Conservation (phyloP, 1,140 invertebrate genomes). For the Drosophila kohkoa region DNA sequence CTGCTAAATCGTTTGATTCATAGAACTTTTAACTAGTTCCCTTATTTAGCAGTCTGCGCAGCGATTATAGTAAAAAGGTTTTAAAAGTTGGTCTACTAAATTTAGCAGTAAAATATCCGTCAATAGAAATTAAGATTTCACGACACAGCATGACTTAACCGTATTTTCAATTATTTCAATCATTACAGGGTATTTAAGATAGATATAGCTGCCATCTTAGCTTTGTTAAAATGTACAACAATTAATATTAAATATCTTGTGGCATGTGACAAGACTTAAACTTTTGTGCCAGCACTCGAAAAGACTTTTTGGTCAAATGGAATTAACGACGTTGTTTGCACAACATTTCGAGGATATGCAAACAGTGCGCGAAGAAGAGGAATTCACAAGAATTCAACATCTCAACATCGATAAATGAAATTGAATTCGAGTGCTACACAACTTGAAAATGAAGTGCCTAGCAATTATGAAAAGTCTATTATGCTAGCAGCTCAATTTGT, state of each 20-base stretch:
- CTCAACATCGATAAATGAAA: background rate
- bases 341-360: background rate
- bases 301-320: background rate
- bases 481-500: background rate
- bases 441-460: background rate
- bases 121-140: too few species aligned
- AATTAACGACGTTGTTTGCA: slow-evolving; percentile 2
- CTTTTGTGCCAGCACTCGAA: slow-evolving; percentile 7
- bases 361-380: background rate
- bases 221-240: slow-evolving; percentile 15
- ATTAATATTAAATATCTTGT: slow-evolving; percentile 13
- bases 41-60: too few species aligned
- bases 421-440: background rate
- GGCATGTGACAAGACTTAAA: background rate
- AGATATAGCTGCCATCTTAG: background rate
- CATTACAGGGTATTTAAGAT: background rate
- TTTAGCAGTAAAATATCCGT: too few species aligned
- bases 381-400: background rate
- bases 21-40: too few species aligned
- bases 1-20: too few species aligned
- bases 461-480: background rate
- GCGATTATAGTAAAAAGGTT: too few species aligned
- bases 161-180: background rate
- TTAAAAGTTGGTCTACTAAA: too few species aligned
- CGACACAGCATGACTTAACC: too few species aligned